Conservation (phyloP, 1,140 invertebrate genomes). For the Conus betulinus region DNA sequence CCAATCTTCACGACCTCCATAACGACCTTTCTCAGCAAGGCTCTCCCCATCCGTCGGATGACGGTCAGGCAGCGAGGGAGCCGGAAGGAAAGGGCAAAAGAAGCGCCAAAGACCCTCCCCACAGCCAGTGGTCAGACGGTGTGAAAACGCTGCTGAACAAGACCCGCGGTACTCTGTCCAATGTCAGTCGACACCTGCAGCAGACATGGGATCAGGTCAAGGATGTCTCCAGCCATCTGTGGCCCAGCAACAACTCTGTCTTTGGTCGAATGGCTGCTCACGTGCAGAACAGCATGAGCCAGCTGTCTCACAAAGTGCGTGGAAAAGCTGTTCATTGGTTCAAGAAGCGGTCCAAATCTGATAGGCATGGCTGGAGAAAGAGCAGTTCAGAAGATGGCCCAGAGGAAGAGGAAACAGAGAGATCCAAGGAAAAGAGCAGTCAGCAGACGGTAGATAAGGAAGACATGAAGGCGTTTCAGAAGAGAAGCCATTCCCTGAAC, state of each 20-base stretch:
- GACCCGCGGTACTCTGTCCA: conserved; percentile 13
- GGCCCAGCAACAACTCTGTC: not conserved
- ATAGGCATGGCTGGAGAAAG: not conserved
- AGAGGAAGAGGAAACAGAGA: not conserved
- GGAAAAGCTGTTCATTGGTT: not conserved
- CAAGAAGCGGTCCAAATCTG: not conserved
- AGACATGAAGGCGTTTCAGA: not conserved
- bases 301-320: not conserved
- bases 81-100: not conserved
- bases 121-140: not conserved
- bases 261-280: conserved; percentile 4
- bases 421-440: not conserved
- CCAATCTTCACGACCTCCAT: conserved; percentile 7
- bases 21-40: not conserved
- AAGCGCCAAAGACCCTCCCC: not conserved
- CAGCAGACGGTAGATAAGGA: not conserved
- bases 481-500: not conserved
- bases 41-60: not conserved
- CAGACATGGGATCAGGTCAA: conserved; percentile 27
- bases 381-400: not conserved
- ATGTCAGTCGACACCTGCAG: conserved; percentile 20
- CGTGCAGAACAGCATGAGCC: conserved; percentile 6
- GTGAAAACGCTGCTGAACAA: conserved; percentile 24
- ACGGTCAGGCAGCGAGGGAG: not conserved
- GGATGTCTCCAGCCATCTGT: conserved; percentile 4